Conservation (phyloP, 2,113 vertebrate species). For the Edolisoma coerulescens region DNA sequence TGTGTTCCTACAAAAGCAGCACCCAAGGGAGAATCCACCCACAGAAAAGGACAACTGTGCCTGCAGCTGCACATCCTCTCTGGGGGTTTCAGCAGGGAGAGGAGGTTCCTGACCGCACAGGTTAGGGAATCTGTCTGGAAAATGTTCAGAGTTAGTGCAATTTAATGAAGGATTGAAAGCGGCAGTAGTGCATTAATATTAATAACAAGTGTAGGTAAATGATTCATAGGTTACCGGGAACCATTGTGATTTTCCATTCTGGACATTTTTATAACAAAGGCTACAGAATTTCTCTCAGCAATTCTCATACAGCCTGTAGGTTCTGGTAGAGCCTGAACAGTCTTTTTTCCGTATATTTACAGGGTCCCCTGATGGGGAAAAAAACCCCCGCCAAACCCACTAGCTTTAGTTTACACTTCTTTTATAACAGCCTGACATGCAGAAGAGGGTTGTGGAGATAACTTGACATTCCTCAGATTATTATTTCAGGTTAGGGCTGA, state of each 20-base stretch:
- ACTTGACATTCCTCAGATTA: neutral
- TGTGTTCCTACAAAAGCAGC: neutral
- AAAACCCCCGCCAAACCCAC: accelerated
- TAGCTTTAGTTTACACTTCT: neutral
- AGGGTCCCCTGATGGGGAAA: neutral
- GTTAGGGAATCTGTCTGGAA: neutral
- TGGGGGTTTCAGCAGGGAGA: neutral
- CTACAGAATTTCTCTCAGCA: neutral
- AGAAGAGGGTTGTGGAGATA: neutral
- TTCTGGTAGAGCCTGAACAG: neutral
- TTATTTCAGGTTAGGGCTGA: neutral
- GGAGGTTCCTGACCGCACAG: neutral
- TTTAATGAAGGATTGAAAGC: neutral
- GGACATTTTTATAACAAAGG: neutral
- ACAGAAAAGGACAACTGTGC: accelerated
- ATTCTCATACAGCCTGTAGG: neutral
- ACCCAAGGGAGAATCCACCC: neutral
- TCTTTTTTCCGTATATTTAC: neutral
- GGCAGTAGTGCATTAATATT: neutral
- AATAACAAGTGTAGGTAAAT: neutral
- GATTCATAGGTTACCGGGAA: neutral
- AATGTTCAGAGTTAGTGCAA: neutral
- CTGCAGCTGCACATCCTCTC: neutral
- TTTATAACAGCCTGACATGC: neutral
- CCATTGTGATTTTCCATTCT: neutral